phyloP scores from a whole-genome alignment of 2,113 vertebrate species.

The Aix galericulata region DNA sequence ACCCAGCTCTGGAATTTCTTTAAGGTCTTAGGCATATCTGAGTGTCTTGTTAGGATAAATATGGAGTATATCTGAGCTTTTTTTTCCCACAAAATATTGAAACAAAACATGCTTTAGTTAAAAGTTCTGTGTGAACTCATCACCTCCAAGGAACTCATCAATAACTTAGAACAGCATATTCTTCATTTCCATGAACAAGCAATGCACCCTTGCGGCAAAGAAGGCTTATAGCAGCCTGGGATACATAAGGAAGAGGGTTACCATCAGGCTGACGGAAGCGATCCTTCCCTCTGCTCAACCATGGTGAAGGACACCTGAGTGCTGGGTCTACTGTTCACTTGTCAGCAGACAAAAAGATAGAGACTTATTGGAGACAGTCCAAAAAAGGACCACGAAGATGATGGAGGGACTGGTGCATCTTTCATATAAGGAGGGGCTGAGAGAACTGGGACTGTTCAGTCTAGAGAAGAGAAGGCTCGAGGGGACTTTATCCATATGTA shows the following conservation, averaged over 20 bases:
- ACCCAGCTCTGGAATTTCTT: neutral
- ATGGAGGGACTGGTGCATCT: neutral
- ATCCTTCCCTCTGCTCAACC: neutral
- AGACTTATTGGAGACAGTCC: neutral
- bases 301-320: neutral
- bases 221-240: neutral
- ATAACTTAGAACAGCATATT: neutral
- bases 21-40: neutral
- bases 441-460: neutral
- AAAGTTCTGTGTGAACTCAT: neutral
- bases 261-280: neutral
- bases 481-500: neutral
- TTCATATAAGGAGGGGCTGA: neutral
- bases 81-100: neutral
- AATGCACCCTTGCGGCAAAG: neutral
- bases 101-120: neutral
- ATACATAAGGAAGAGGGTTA: neutral
- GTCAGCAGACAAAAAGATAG: neutral
- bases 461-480: neutral
- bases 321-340: neutral
- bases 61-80: neutral
- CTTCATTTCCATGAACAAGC: neutral
- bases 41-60: neutral
- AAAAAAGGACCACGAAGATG: neutral
- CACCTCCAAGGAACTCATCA: neutral